Conservation (phyloP, 2,113 vertebrate genomes). For the Desmodus rotundus region DNA sequence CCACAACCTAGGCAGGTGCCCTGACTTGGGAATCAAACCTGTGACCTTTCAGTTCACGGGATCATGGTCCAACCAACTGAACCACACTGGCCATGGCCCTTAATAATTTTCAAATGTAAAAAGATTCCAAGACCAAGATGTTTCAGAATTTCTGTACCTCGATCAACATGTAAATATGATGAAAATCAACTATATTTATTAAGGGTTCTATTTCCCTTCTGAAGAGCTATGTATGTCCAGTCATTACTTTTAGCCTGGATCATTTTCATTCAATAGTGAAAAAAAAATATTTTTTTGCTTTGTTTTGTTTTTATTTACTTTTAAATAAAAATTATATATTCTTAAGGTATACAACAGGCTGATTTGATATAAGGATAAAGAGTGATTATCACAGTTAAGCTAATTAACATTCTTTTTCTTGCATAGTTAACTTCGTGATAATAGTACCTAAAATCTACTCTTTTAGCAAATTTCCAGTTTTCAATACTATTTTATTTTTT, state of each 20-base stretch:
- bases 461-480: background rate
- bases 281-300: background rate
- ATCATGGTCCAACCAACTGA: no score
- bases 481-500: background rate
- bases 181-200: background rate
- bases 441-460: background rate
- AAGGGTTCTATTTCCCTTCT: background rate
- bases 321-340: background rate
- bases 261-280: conserved; percentile 3
- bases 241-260: conserved; percentile 9
- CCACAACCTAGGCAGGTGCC: no score
- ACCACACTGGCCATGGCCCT: no score
- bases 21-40: no score
- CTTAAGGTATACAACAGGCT: background rate
- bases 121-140: background rate
- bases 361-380: background rate
- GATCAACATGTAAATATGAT: background rate
- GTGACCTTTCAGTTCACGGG: no score
- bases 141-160: background rate
- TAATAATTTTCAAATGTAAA: background rate
- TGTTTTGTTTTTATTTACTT: background rate
- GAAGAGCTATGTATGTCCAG: background rate
- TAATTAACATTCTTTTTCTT: background rate
- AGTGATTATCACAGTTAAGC: background rate
- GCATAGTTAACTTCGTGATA: background rate